Evolutionary conservation across 2,888 invertebrate genomes (phyloP).

Genomic region (Mesoligia furuncula): DNA sequence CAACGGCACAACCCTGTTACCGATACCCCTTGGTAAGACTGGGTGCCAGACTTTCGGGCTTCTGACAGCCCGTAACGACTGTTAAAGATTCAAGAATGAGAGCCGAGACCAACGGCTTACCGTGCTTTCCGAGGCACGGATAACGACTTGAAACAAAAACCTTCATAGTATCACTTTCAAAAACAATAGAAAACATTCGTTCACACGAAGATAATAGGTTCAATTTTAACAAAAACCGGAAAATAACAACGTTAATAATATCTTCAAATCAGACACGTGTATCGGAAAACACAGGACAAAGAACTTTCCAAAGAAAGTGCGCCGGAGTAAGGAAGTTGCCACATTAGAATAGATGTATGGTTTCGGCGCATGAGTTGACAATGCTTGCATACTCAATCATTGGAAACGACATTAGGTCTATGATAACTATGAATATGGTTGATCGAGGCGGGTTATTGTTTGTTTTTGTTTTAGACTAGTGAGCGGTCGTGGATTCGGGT

Average conservation of each 20-base stretch:
- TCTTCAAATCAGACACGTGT: constrained; percentile 57
- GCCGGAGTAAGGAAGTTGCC: constrained; percentile 72
- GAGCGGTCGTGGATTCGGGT: background rate
- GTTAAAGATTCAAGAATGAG: background rate
- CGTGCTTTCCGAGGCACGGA: background rate
- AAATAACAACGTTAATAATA: constrained; percentile 26
- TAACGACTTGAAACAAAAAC: background rate
- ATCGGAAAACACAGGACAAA: constrained; percentile 53
- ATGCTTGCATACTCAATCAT: constrained; percentile 79
- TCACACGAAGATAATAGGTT: constrained; percentile 17
- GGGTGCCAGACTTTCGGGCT: background rate
- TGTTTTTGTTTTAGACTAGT: constrained; percentile 18
- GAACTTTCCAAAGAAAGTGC: constrained; percentile 76
- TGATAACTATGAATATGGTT: constrained; percentile 16
- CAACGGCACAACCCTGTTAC: background rate
- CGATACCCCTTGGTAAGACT: background rate
- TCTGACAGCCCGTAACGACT: background rate
- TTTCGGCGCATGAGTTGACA: constrained; percentile 71
- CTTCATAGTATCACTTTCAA: constrained; percentile 12
- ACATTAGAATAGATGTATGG: constrained; percentile 76
- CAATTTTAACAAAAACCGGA: constrained; percentile 28
- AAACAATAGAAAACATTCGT: constrained; percentile 7
- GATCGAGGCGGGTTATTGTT: constrained; percentile 3
- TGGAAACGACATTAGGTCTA: constrained; percentile 56
- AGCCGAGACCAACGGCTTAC: background rate